A percentile compares a stretch with the other conserved stretches of the same genome.
Evolutionary conservation across 2,888 invertebrate genomes (phyloP).

Genomic region (Crepidodera aurea): DNA sequence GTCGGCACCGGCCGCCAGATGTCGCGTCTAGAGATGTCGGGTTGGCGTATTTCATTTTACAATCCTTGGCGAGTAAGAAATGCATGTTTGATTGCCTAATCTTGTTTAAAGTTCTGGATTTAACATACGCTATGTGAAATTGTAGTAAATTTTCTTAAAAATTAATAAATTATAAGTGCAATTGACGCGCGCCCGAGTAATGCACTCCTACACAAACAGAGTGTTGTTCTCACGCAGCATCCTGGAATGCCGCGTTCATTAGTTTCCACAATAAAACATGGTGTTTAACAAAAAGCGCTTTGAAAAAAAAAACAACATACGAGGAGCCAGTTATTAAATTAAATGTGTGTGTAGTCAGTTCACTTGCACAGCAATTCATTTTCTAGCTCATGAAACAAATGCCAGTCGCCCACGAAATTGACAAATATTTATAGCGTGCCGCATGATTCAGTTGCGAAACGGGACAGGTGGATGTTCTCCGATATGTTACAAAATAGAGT

Average conservation of each 20-base stretch:
- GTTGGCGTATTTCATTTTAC: too few species aligned
- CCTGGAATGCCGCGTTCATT: constrained; percentile 35
- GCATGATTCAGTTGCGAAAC: constrained; percentile 16
- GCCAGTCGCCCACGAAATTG: constrained; percentile 22
- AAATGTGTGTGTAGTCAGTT: constrained; percentile 5
- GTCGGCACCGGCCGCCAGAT: too few species aligned
- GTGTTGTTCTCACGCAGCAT: constrained; percentile 32
- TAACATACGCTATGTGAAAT: too few species aligned
- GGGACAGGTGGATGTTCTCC: constrained; percentile 9
- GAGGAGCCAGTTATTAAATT: constrained; percentile 28
- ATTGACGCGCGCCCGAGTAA: constrained; percentile 9
- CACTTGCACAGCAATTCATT: constrained; percentile 27
- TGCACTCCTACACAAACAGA: constrained; percentile 33
- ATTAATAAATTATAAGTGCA: too few species aligned
- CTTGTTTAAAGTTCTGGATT: too few species aligned
- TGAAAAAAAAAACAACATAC: constrained; percentile 23
- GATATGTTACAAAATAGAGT: too few species aligned
- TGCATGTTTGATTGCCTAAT: too few species aligned
- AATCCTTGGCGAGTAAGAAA: too few species aligned
- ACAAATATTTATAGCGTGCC: constrained; percentile 25
- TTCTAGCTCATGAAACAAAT: constrained; percentile 19
- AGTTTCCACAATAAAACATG: constrained; percentile 36
- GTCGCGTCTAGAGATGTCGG: too few species aligned
- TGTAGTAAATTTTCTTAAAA: too few species aligned
- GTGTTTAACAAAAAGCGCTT: constrained; percentile 32